These are phyloP conservation scores for Venustoraphidia nigricollis DNA, from an alignment of 2,888 invertebrate species.

Conservation along the genomic window DNA sequence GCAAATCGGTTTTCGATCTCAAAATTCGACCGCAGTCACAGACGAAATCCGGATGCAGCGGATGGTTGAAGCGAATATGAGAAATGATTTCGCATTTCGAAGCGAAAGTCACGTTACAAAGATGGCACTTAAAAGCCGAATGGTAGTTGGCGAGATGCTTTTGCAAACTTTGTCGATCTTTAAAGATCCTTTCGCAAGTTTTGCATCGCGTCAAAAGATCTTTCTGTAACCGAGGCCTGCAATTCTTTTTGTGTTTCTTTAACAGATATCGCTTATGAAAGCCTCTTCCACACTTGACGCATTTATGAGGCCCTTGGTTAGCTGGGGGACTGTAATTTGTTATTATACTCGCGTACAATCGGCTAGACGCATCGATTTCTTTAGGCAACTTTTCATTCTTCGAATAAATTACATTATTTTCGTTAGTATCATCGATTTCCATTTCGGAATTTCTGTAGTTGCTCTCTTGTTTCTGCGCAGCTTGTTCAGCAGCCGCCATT, in stretches of 20 bases:
- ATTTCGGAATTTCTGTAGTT: conserved; percentile 8
- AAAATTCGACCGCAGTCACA: conserved; percentile 36
- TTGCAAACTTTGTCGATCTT: conserved; percentile 35
- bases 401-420: no score
- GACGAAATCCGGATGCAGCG: conserved; percentile 34
- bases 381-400: conserved; percentile 17
- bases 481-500: neutral
- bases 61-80: conserved; percentile 37
- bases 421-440: conserved; percentile 2
- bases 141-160: conserved; percentile 38
- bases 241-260: conserved; percentile 41
- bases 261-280: conserved; percentile 37
- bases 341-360: conserved; percentile 27
- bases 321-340: conserved; percentile 28
- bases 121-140: conserved; percentile 34
- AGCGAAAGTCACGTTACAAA: conserved; percentile 34
- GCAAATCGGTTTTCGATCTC: conserved; percentile 32
- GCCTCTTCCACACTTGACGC: conserved; percentile 36
- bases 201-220: conserved; percentile 37
- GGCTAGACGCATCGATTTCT: conserved; percentile 25
- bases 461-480: conserved; percentile 1
- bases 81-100: conserved; percentile 40
- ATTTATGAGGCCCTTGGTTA: conserved; percentile 33
- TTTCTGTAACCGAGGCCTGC: conserved; percentile 30
- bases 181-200: conserved; percentile 38